Evolutionary conservation across 2,113 vertebrate species (phyloP).

Genomic region (Promerops cafer): DNA sequence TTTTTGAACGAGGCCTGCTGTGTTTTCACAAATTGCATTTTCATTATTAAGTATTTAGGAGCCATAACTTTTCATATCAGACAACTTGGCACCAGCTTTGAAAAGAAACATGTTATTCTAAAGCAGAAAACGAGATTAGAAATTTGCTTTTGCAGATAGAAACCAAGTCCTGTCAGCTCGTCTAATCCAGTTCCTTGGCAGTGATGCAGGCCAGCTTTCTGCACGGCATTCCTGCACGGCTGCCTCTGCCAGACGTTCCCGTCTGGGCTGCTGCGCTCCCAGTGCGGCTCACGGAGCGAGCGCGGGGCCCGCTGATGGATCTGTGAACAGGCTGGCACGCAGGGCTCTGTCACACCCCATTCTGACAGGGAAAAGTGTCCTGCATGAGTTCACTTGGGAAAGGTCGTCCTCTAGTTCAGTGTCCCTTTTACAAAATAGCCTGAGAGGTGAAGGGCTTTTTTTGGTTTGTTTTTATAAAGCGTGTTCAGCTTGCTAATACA

Average conservation of each 20-base stretch:
- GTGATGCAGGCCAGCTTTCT: not conserved
- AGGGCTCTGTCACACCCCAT: fast-evolving
- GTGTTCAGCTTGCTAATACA: not conserved
- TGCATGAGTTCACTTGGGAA: not conserved
- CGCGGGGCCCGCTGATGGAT: fast-evolving
- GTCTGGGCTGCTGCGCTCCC: not conserved
- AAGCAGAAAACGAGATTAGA: not conserved
- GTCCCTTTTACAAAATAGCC: not conserved
- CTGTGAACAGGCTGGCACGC: not conserved
- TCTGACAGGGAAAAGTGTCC: not conserved
- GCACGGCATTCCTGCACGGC: not conserved
- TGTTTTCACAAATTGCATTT: not conserved
- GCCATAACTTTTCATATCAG: not conserved
- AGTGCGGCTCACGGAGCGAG: not conserved
- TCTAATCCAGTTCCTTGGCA: not conserved
- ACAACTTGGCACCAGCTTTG: not conserved
- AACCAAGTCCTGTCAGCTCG: not conserved
- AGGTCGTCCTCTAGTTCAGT: not conserved
- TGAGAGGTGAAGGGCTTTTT: not conserved
- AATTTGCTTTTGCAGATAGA: not conserved
- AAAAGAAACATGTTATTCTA: not conserved
- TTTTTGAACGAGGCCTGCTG: not conserved
- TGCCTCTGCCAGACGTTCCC: not conserved
- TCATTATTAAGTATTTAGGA: not conserved
- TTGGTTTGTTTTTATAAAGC: not conserved